Evolutionary conservation across 2,113 vertebrate species (phyloP), one percentile per base, ranked within the genome.

Genomic region (Hippocampus abdominalis): DNA sequence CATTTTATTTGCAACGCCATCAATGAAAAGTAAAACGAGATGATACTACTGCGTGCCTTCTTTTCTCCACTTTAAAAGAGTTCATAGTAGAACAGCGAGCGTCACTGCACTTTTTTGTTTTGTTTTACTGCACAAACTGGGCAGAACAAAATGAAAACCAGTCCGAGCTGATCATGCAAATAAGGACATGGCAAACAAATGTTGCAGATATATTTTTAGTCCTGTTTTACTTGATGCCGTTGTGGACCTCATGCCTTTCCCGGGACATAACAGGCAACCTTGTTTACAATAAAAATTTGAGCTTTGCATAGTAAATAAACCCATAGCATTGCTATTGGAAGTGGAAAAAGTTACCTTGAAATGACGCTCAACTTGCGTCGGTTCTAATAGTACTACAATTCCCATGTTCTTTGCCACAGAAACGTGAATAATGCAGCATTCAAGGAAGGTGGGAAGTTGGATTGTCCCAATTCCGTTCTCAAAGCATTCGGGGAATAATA

Each of bases 141-240:
- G 16, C 70, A 66, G 59, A 72, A 59, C 39, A 29, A 72, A 66
- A 66, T 66, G 23, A 20, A 21, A 66, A 66, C 27, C 27, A 51
- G 64, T 66, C 64, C 36, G 64, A 49, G 48, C 64, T 66, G 46
- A 51, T 51, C 64, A 66, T 66, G 48, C 64, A 66, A 66, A 53
- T 51, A 20, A 9, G 32, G 16, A 51, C 27, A 32, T 16, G 9
- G 9, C 9, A 63, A 63, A n/a, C 61, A 40, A 40, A 40, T 63
- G 21, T 63, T 60, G 57, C 16, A 60, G 57, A 32, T 11, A 29
- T 60, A 60, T 60, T 32, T 60, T 60, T 29, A 18, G 57, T 60
- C 27, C 2, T 32, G 7, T 60, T 60, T 32, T 60, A 32, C 57
- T n/a, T n/a, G n/a, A n/a, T 32, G 57, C 27, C 32, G 15, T 60